These are phyloP conservation scores for Oopsacas minuta DNA, from an alignment of 37 sponge, comb jelly and placozoan species.

Conservation along the genomic window DNA sequence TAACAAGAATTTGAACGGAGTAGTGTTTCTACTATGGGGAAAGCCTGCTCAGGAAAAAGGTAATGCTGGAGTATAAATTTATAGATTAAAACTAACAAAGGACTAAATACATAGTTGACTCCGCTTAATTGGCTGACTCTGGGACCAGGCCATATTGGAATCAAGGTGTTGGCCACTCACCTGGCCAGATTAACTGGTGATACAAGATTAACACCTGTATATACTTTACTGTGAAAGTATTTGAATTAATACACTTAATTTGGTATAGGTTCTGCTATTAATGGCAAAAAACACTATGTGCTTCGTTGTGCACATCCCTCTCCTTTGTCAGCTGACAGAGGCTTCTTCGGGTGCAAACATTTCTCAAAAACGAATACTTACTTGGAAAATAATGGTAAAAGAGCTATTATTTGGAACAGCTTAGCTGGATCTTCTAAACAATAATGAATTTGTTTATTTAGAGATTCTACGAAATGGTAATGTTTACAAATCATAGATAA, in stretches of 20 bases:
- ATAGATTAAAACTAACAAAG: not conserved
- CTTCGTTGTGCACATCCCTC: slow-evolving; percentile 80
- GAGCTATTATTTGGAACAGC: slow-evolving; percentile 69
- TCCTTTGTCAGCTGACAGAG: slow-evolving; percentile 79
- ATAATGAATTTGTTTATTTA: not conserved
- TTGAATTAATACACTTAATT: no score
- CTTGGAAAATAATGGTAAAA: slow-evolving; percentile 37
- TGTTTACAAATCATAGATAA: no score
- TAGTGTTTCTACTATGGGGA: slow-evolving; percentile 96
- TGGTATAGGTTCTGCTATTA: slow-evolving; percentile 11
- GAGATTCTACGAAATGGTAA: no score
- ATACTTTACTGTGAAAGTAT: no score
- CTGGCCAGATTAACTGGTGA: no score
- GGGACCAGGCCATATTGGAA: no score
- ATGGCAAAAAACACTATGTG: slow-evolving; percentile 61
- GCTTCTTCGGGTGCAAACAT: slow-evolving; percentile 91
- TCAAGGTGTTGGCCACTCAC: no score
- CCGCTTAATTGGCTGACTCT: no score
- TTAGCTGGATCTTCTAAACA: not conserved
- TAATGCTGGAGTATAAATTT: not conserved
- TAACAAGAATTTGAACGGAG: slow-evolving; percentile 30
- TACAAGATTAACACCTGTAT: no score
- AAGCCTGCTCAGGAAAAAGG: slow-evolving; percentile 86
- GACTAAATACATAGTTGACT: no score
- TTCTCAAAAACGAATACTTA: slow-evolving; percentile 76